Conservation (phyloP, 2,113 vertebrate species). For the Neodontobutis hainanensis region DNA sequence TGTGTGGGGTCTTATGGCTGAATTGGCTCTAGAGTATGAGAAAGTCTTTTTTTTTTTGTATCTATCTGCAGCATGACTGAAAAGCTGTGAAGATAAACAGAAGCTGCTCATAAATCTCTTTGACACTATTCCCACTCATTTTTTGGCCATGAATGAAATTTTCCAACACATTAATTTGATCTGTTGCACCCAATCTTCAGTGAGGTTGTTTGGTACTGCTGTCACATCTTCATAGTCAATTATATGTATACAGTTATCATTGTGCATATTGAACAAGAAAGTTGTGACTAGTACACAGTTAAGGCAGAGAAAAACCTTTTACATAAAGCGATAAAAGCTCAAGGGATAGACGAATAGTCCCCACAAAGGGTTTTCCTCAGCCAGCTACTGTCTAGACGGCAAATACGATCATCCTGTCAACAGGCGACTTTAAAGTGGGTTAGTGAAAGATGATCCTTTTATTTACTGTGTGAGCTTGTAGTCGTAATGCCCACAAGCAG, state of each 20-base stretch:
- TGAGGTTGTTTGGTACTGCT: too few relatives aligned
- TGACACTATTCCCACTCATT: conserved; percentile 29
- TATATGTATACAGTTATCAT: too few relatives aligned
- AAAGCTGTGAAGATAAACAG: conserved; percentile 53
- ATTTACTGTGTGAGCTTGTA: conserved; percentile 24
- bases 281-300: too few relatives aligned
- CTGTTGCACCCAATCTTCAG: too few relatives aligned
- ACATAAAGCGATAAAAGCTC: neutral
- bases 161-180: conserved; percentile 21
- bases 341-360: conserved; percentile 7
- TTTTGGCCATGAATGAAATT: conserved; percentile 45
- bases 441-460: conserved; percentile 46
- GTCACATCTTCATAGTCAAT: too few relatives aligned
- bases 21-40: conserved; percentile 26
- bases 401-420: conserved; percentile 56
- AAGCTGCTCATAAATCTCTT: conserved; percentile 44
- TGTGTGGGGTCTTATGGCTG: conserved; percentile 48
- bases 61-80: conserved; percentile 26
- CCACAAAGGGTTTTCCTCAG: conserved; percentile 43
- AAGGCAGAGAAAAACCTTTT: neutral
- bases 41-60: neutral
- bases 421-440: conserved; percentile 54
- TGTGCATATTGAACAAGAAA: too few relatives aligned
- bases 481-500: conserved; percentile 5
- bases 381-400: conserved; percentile 51